phyloP scores from a whole-genome alignment of 2,797 vertebrate species.

The Platalea minor region DNA sequence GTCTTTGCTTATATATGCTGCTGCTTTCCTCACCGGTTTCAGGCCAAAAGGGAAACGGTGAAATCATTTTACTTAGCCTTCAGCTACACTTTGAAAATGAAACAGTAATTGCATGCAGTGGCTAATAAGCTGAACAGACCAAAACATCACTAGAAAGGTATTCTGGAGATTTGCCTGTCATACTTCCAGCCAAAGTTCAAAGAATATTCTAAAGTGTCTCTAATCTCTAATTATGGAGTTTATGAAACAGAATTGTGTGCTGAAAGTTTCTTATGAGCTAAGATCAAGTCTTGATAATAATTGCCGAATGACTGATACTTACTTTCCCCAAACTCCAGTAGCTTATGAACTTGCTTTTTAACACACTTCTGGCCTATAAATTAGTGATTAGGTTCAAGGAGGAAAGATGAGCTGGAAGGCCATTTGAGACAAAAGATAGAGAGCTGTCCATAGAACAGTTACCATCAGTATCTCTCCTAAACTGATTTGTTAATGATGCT shows the following conservation, averaged over 20 bases:
- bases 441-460: not conserved
- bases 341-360: constrained; percentile 17
- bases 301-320: not conserved
- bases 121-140: not conserved
- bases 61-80: not conserved
- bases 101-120: not conserved
- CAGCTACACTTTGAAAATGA: not conserved
- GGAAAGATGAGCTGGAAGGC: constrained; percentile 31
- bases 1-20: not conserved
- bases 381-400: constrained; percentile 9
- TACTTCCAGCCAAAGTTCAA: not conserved
- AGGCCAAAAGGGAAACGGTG: not conserved
- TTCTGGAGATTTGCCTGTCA: not conserved
- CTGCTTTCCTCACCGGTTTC: not conserved
- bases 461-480: not conserved
- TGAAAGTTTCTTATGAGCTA: not conserved
- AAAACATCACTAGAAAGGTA: not conserved
- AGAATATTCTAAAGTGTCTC: not conserved
- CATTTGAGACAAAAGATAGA: constrained; percentile 17
- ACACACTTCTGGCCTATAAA: not conserved
- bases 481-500: not conserved
- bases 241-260: not conserved
- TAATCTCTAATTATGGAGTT: not conserved
- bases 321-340: not conserved
- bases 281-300: not conserved